Base-by-base conservation (phyloP, 2,113 vertebrate species). In the Anas platyrhynchos region DNA sequence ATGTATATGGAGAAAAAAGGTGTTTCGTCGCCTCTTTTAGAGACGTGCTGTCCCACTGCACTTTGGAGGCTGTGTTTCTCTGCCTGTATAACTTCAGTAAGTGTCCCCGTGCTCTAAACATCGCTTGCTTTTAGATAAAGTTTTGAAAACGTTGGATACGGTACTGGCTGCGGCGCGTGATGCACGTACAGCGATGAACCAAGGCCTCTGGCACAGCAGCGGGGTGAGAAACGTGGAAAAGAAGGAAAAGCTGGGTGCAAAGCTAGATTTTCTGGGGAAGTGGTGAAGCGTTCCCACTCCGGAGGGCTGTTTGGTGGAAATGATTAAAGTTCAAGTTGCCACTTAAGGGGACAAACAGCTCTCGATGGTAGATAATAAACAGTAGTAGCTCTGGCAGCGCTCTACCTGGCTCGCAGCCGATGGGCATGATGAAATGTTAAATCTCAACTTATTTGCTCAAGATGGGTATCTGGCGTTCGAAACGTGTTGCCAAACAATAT, bases 401-500 rank as follows among this genome's bases (percentile, higher is more conserved):
- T 16, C 54, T 56, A 74, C 54, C 91, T 88, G 93, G 88, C 89
- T 86, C 26, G 1, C 17, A 36, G 82, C 84, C 78, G 38, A 68
- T 36, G 86, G 83, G 75, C 81, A 72, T 72, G 81, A 68, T 92
- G 79, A 91, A 87, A 94, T 63, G 83, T 72, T 62, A 94, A 77
- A 93, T 89, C 81, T 55, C 83, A 44, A 68, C 83, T 73, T 95
- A 80, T 91, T 94, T 94, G 91, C 74, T 93, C 77, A 83, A 94
- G 86, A 90, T 91, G 84, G 84, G 73, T 94, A 86, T 95, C 91
- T 94, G 84, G 9, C 67, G 58, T 56, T 73, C 43, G 63, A 59
- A 78, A 73, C 14, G 0, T 56, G 55, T 69, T 91, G 94, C 86
- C 94, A 94, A 91, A 94, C 88, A 86, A 75, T 50, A 78, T 85